phyloP scores from a whole-genome alignment of 2,888 invertebrate genomes.

The Ectobius pallidus region DNA sequence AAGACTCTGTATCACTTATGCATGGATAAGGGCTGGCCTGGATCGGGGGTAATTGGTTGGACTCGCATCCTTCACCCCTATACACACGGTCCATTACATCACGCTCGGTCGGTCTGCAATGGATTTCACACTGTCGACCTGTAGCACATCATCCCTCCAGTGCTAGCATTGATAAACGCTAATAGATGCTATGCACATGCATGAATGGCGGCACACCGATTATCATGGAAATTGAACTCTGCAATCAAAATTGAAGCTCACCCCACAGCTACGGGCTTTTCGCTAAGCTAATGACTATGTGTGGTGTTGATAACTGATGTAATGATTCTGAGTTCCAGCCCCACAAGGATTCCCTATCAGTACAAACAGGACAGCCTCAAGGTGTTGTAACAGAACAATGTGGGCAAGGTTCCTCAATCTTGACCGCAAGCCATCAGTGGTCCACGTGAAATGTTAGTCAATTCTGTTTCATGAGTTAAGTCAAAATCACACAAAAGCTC shows the following conservation, averaged over 20 bases:
- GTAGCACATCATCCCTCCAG: neutral
- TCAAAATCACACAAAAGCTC: too few species aligned
- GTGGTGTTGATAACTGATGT: neutral
- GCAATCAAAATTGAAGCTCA: slow-evolving; percentile 18
- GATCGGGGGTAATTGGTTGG: slow-evolving; percentile 15
- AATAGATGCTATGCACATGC: slow-evolving; percentile 17
- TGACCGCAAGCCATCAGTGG: too few species aligned
- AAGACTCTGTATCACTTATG: neutral
- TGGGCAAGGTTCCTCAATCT: too few species aligned
- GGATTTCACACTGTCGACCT: slow-evolving; percentile 27
- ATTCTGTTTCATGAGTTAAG: too few species aligned
- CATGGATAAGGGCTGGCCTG: neutral
- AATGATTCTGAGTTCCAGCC: slow-evolving; percentile 2
- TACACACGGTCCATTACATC: slow-evolving; percentile 1
- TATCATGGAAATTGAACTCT: slow-evolving; percentile 15
- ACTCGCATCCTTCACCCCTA: slow-evolving; percentile 15
- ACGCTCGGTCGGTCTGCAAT: slow-evolving; percentile 27
- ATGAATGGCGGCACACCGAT: slow-evolving; percentile 17
- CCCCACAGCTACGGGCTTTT: neutral
- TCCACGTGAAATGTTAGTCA: too few species aligned
- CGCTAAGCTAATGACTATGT: slow-evolving; percentile 15
- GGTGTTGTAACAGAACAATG: too few species aligned
- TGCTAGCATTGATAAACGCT: slow-evolving; percentile 18
- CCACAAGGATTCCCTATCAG: too few species aligned
- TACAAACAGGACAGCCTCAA: too few species aligned